Evolutionary conservation across 2,888 invertebrate genomes (phyloP), one percentile per base, ranked within the genome.

Genomic region (Nomada ruficornis): DNA sequence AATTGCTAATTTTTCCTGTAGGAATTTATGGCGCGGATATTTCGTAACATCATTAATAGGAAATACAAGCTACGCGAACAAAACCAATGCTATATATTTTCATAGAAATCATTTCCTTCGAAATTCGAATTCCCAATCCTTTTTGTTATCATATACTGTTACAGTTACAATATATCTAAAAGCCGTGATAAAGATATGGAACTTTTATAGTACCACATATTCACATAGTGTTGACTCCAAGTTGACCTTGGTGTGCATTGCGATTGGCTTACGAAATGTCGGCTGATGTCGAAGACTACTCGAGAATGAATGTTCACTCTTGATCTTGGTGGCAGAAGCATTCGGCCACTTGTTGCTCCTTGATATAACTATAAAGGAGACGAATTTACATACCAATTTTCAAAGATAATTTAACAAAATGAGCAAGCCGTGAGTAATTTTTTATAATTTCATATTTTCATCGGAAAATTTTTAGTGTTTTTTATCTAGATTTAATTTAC

Each of bases 211-310:
- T 42, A 54, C 54, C 68, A 26, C 7, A 63, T 74, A 36, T 55
- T 75, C 55, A 55, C 7, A 36, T 74, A 69, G 57, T 79, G 76
- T 65, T 78, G 82, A 84, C 76, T 64, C 52, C 75, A 52, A 72
- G 59, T 55, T 82, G 85, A 85, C 76, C 73, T 83, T 76, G 79
- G 76, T 77, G 73, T 60, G 83, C 63, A n/a, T 72, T 70, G 83
- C 80, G 90, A 91, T 91, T 91, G 91, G 91, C 84, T 86, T 76
- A 72, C 71, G 77, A 50, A 76, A 70, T 42, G 86, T 91, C 90
- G 83, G 90, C 90, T 91, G 91, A 91, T 87, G 74, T 65, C 65
- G 84, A 69, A 82, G 67, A 57, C n/a, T 79, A 69, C 73, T 69
- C 44, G 54, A 69, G 76, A 73, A 71, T 67, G 59, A 77, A 74